Conservation (phyloP, 2,797 vertebrate genomes). For the Otus scops region DNA sequence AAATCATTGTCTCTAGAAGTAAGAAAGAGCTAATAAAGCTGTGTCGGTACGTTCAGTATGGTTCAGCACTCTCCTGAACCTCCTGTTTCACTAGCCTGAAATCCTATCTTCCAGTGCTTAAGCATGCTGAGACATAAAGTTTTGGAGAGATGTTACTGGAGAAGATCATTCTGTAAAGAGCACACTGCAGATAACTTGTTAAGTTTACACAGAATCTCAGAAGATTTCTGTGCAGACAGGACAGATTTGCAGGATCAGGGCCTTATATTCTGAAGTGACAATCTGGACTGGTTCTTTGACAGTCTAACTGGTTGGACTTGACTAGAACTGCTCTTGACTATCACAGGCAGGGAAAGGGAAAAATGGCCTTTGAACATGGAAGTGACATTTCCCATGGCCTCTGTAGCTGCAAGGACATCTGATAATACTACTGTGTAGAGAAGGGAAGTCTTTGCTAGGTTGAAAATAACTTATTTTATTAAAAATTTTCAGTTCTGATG, state of each 20-base stretch:
- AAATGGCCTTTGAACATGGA: neutral
- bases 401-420: neutral
- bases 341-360: neutral
- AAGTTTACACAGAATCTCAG: neutral
- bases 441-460: neutral
- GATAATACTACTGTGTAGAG: neutral
- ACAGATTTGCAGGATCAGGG: neutral
- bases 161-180: neutral
- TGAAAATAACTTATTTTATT: slow-evolving; percentile 15
- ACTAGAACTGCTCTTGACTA: neutral
- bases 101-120: neutral
- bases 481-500: neutral
- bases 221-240: neutral
- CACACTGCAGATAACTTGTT: neutral
- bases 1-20: slow-evolving; percentile 12
- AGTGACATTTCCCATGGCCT: slow-evolving; percentile 9
- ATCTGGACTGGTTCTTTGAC: neutral
- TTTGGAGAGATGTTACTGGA: neutral
- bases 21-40: neutral
- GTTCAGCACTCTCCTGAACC: neutral
- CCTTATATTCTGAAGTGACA: neutral
- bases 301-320: neutral
- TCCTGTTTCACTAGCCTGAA: neutral
- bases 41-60: neutral
- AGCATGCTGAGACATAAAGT: neutral